These are phyloP conservation scores for Erebia palarica DNA, from an alignment of 2,888 invertebrate genomes.

Conservation along the genomic window DNA sequence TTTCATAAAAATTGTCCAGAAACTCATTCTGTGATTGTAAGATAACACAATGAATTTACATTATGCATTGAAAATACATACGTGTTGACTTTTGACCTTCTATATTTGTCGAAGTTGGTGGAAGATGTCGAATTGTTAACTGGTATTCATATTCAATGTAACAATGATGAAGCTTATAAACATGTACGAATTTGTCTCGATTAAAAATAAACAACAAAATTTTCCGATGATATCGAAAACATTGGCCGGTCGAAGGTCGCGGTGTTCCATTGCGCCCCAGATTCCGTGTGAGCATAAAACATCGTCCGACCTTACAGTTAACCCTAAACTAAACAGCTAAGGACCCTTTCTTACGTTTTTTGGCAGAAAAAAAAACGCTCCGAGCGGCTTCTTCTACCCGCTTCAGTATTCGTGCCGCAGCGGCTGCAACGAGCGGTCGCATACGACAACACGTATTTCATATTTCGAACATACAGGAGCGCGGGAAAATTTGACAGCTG, in stretches of 20 bases:
- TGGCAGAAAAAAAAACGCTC: constrained; percentile 74
- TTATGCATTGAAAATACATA: not conserved
- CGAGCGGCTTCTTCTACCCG: constrained; percentile 54
- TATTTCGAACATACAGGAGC: constrained; percentile 61
- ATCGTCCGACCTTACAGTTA: constrained; percentile 68
- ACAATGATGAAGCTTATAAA: constrained; percentile 12
- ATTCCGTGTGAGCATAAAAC: constrained; percentile 50
- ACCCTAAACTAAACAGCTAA: constrained; percentile 61
- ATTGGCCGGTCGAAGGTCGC: constrained; percentile 43
- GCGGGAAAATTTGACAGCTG: constrained; percentile 68
- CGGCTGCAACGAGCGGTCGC: constrained; percentile 75
- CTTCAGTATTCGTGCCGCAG: constrained; percentile 71
- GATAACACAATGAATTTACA: not conserved
- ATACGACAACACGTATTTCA: constrained; percentile 53
- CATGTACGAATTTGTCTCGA: constrained; percentile 18
- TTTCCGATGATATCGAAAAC: constrained; percentile 30
- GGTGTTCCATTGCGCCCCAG: constrained; percentile 43
- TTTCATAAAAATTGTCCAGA: too few relatives aligned
- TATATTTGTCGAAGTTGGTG: constrained; percentile 1
- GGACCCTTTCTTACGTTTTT: constrained; percentile 76
- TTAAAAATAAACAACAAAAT: constrained; percentile 18
- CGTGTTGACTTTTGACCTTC: not conserved
- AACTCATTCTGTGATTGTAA: not conserved
- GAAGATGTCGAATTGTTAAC: not conserved
- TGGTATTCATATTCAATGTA: not conserved